Conservation (phyloP, 2,113 vertebrate genomes). For the Cochlearius cochlearius region DNA sequence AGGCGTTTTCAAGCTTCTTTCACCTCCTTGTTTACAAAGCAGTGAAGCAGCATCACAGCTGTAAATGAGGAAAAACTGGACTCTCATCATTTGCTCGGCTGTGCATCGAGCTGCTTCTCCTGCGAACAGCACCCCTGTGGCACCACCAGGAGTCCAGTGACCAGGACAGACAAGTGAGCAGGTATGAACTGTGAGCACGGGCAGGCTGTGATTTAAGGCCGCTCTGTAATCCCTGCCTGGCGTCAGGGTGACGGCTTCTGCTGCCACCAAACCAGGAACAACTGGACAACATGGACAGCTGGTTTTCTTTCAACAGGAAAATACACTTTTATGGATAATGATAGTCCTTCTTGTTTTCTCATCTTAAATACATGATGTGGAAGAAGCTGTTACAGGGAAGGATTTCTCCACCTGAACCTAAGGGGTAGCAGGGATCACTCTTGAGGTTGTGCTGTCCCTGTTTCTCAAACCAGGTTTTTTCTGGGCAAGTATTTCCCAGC, state of each 20-base stretch:
- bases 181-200: fast-evolving
- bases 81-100: fast-evolving
- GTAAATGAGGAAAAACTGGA: neutral
- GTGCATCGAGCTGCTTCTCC: neutral
- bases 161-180: neutral
- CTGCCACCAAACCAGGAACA: fast-evolving
- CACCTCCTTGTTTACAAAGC: neutral
- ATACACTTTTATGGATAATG: neutral
- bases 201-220: neutral
- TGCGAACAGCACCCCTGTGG: neutral
- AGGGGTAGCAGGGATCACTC: neutral
- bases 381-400: neutral
- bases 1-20: neutral
- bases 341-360: neutral
- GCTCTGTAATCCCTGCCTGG: too few relatives aligned
- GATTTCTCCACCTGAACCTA: neutral
- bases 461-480: neutral
- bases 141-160: too few relatives aligned
- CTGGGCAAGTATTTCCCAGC: neutral
- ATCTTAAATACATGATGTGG: neutral
- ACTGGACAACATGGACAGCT: neutral
- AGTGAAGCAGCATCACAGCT: neutral
- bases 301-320: neutral
- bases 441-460: neutral
- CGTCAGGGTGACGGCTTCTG: neutral